Conservation (phyloP, 2,888 invertebrate species). For the Trachelus troglodyta region DNA sequence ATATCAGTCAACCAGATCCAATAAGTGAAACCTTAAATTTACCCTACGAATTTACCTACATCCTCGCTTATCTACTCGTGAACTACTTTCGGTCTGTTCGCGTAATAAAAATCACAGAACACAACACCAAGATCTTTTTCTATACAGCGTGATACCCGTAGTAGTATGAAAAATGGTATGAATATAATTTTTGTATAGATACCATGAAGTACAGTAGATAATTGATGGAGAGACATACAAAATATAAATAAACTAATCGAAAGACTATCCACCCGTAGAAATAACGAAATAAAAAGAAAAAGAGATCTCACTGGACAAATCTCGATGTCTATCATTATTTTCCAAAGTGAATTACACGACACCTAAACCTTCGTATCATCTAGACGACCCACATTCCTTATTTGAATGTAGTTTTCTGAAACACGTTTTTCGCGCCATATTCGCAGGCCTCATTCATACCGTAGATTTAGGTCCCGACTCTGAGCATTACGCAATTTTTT, state of each 20-base stretch:
- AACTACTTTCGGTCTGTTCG: constrained; percentile 32
- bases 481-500: neutral
- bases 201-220: neutral
- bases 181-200: neutral
- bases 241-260: neutral
- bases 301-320: neutral
- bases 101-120: neutral
- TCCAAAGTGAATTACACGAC: neutral
- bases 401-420: constrained; percentile 42
- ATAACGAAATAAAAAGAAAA: neutral
- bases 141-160: neutral
- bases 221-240: too few relatives aligned
- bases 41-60: constrained; percentile 33
- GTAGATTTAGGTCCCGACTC: neutral
- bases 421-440: constrained; percentile 38
- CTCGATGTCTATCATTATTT: neutral
- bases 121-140: neutral
- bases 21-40: constrained; percentile 57
- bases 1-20: constrained; percentile 37
- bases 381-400: constrained; percentile 52
- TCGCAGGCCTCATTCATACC: neutral
- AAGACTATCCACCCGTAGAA: neutral
- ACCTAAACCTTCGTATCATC: constrained; percentile 41
- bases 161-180: neutral
- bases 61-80: constrained; percentile 31